Percentiles rank a stretch among this genome's conserved stretches.
Conservation (phyloP, 2,113 vertebrate genomes). For the Aramus guarauna region DNA sequence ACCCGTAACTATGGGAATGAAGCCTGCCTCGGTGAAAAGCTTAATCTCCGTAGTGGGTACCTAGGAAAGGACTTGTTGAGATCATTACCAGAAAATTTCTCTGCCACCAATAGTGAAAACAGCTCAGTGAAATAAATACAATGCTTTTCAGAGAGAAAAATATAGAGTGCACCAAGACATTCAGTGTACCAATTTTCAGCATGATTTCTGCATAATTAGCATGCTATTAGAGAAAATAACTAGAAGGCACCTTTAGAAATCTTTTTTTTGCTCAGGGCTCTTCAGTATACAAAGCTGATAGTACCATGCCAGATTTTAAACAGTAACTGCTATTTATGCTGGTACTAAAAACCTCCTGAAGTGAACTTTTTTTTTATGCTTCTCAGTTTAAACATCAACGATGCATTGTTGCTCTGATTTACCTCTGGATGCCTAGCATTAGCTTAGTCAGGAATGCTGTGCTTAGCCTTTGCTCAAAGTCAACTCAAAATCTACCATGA, state of each 20-base stretch:
- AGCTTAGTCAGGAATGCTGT: not conserved
- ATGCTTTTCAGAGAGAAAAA: not conserved
- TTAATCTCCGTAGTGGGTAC: not conserved
- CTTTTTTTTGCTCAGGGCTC: not conserved
- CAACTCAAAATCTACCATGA: not conserved
- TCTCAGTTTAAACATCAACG: not conserved
- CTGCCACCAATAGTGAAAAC: not conserved
- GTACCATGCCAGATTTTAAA: not conserved
- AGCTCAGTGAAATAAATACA: not conserved
- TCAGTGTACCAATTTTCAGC: not conserved
- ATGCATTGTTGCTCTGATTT: not conserved
- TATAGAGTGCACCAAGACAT: not conserved
- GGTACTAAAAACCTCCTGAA: not conserved
- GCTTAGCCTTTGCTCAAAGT: conserved; percentile 36
- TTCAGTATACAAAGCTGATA: not conserved
- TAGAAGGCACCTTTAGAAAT: not conserved
- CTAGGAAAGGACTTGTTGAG: not conserved
- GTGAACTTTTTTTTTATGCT: not conserved
- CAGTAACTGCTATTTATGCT: conserved; percentile 1
- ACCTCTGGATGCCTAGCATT: not conserved
- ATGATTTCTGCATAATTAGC: not conserved
- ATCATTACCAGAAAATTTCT: not conserved
- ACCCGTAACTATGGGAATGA: not conserved
- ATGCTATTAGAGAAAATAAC: not conserved
- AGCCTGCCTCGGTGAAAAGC: not conserved